Conservation (phyloP, 2,113 vertebrate genomes). For the Mormoops blainvillei region DNA sequence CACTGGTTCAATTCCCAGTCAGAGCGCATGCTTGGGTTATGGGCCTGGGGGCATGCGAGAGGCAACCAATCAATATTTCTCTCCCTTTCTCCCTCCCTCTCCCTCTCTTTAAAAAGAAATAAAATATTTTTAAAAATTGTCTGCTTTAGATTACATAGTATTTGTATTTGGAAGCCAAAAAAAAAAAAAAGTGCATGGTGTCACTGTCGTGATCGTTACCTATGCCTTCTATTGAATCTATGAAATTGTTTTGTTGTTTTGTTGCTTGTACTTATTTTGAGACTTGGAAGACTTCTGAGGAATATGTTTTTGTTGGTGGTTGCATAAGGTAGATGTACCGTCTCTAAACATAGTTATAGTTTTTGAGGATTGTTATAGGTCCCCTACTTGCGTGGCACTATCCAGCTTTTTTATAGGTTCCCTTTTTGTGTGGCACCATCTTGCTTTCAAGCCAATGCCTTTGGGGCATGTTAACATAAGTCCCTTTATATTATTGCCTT, state of each 20-base stretch:
- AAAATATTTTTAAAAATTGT: neutral
- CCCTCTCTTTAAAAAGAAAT: too few relatives aligned
- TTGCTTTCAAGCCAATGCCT: constrained; percentile 1
- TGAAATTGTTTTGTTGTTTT: neutral
- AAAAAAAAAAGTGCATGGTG: neutral
- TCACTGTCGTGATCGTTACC: neutral
- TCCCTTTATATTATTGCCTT: neutral
- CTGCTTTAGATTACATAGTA: neutral
- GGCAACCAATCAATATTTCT: too few relatives aligned
- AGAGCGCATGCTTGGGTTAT: too few relatives aligned
- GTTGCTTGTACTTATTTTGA: neutral
- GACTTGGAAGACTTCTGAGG: neutral
- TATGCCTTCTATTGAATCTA: neutral
- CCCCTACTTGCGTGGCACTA: neutral
- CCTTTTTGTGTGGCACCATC: neutral
- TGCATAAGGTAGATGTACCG: neutral
- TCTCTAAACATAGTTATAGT: neutral
- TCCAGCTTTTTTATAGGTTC: neutral
- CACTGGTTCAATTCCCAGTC: too few relatives aligned
- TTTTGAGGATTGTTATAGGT: constrained; percentile 10
- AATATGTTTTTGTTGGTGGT: neutral
- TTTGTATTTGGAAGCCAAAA: neutral
- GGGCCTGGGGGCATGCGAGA: too few relatives aligned
- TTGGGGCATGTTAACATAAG: neutral
- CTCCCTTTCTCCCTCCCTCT: too few relatives aligned